A percentile compares a stretch with the other conserved stretches of the same genome.
phyloP scores from a whole-genome alignment of 2,888 invertebrate species.

The Agrotis segetum region DNA sequence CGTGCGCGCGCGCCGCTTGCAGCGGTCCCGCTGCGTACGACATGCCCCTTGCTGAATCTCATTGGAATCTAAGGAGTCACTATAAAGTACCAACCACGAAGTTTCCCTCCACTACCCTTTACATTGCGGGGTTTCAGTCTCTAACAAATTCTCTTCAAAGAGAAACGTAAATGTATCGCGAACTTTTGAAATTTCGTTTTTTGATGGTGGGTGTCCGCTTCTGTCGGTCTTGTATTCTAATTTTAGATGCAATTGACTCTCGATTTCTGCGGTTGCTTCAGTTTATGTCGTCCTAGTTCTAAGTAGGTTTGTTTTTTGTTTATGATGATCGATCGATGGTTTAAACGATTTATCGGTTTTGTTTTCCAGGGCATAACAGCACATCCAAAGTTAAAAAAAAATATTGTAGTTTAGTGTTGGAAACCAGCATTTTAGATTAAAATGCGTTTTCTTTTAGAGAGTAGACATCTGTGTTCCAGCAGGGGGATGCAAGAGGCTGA shows the following conservation, averaged over 20 bases:
- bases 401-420: no score
- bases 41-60: conserved; percentile 67
- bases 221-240: conserved; percentile 60
- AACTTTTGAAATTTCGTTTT: conserved; percentile 38
- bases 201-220: conserved; percentile 31
- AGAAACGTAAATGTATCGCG: conserved; percentile 43
- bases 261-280: conserved; percentile 63
- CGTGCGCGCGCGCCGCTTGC: conserved; percentile 69
- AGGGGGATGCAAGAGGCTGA: neutral
- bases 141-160: conserved; percentile 1
- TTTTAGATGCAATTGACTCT: conserved; percentile 66
- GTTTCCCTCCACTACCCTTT: conserved; percentile 30
- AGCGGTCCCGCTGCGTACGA: conserved; percentile 71
- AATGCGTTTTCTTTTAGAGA: no score
- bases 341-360: neutral
- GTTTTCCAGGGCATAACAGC: neutral
- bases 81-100: conserved; percentile 41
- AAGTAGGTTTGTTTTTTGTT: conserved; percentile 48
- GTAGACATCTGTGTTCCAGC: neutral
- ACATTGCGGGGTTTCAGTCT: conserved; percentile 46
- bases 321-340: conserved; percentile 13
- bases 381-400: no score
- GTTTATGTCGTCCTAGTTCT: conserved; percentile 50
- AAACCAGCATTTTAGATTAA: neutral
- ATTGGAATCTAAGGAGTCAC: conserved; percentile 56